A percentile compares a stretch with the other conserved stretches of the same genome.
Evolutionary conservation across 2,797 vertebrate species (phyloP).

Genomic region (Spea hammondii): DNA sequence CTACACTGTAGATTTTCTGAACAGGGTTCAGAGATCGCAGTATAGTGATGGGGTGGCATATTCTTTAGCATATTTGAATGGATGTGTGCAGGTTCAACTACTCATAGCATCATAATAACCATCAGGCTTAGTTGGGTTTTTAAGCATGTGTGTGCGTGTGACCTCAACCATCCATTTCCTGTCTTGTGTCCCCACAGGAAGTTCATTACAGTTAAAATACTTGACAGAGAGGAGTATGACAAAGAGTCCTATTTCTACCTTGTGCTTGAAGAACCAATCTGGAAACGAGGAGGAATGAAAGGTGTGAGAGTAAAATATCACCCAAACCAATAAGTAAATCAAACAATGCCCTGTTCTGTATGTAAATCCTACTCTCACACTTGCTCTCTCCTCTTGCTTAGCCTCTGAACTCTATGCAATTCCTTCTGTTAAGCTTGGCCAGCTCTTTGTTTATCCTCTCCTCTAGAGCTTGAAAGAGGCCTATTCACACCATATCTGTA

Average conservation of each 20-base stretch:
- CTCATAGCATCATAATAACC: slow-evolving; percentile 66
- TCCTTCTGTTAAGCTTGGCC: slow-evolving; percentile 66
- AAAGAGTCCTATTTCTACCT: slow-evolving; percentile 91
- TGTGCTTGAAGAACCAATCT: slow-evolving; percentile 89
- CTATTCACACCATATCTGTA: not conserved
- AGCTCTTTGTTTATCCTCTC: slow-evolving; percentile 52
- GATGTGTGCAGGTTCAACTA: slow-evolving; percentile 63
- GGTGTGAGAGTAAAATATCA: slow-evolving; percentile 86
- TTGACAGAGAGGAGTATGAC: slow-evolving; percentile 93
- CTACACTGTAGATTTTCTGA: no score
- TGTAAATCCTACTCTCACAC: slow-evolving; percentile 77
- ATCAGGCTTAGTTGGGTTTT: slow-evolving; percentile 56
- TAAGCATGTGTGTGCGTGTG: slow-evolving; percentile 71
- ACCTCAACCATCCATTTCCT: slow-evolving; percentile 81
- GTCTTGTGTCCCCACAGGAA: slow-evolving; percentile 96
- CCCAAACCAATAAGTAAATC: slow-evolving; percentile 68
- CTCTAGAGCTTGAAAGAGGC: slow-evolving; percentile 17
- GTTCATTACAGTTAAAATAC: slow-evolving; percentile 85
- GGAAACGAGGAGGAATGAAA: slow-evolving; percentile 91
- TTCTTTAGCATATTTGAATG: slow-evolving; percentile 58
- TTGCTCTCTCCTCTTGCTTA: slow-evolving; percentile 68
- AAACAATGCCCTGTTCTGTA: slow-evolving; percentile 70
- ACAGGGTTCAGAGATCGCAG: not conserved
- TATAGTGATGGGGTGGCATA: slow-evolving; percentile 31
- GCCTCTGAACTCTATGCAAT: slow-evolving; percentile 65